phyloP scores from a whole-genome alignment of 2,113 vertebrate genomes.

The Nanorana parkeri region DNA sequence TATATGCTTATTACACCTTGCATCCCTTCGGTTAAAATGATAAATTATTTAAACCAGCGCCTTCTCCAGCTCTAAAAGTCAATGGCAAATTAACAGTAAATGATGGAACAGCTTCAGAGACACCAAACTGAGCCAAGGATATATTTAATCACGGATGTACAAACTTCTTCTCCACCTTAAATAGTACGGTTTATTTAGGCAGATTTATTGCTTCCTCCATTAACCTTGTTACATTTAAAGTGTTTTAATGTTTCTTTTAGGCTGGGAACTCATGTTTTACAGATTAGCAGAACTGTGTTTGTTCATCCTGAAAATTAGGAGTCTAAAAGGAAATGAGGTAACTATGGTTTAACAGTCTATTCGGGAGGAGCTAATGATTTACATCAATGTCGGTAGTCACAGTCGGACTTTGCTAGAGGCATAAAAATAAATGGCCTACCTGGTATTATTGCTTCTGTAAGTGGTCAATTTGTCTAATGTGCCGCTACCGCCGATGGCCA shows the following conservation, averaged over 20 bases:
- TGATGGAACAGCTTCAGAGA: conserved; percentile 40
- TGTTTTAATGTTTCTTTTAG: conserved; percentile 55
- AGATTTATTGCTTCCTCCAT: conserved; percentile 51
- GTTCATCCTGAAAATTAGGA: conserved; percentile 59
- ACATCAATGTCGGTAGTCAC: conserved; percentile 22
- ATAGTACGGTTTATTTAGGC: conserved; percentile 51
- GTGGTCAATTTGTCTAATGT: conserved; percentile 40
- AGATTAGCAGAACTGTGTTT: conserved; percentile 57
- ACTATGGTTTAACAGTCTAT: conserved; percentile 52
- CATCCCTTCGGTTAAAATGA: conserved; percentile 7
- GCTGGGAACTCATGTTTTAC: conserved; percentile 55
- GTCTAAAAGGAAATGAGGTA: conserved; percentile 53
- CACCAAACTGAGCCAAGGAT: conserved; percentile 30
- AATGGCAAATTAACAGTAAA: conserved; percentile 45
- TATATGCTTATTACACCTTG: neutral
- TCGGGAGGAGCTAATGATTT: conserved; percentile 47
- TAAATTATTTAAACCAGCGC: conserved; percentile 20
- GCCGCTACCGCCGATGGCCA: conserved; percentile 21
- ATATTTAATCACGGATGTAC: conserved; percentile 13
- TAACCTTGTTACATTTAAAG: conserved; percentile 55
- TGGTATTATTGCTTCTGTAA: conserved; percentile 23
- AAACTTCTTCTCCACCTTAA: conserved; percentile 47
- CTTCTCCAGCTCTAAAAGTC: conserved; percentile 35
- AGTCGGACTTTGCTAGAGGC: conserved; percentile 5
- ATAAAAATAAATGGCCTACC: conserved; percentile 20